A percentile compares a stretch with the other conserved stretches of the same genome.
Evolutionary conservation across 1,140 invertebrate genomes (phyloP).

Genomic region (Paramacrobiotus metropolitanus): DNA sequence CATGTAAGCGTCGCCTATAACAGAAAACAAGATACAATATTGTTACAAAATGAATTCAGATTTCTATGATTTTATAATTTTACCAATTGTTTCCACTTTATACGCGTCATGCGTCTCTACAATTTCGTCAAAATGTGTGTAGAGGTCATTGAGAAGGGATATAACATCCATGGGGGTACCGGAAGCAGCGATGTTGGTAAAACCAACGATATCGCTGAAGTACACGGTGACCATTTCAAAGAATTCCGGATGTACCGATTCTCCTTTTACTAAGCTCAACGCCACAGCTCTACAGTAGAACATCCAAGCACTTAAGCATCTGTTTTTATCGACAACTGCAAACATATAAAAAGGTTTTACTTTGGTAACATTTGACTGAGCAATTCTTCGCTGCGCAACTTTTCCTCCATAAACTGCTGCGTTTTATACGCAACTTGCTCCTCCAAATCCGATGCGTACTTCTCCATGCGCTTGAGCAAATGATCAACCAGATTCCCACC

Average conservation of each 20-base stretch:
- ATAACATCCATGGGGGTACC: constrained; percentile 28
- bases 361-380: constrained; percentile 74
- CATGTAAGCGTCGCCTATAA: not conserved
- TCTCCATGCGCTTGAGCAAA: constrained; percentile 53
- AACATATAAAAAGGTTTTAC: constrained; percentile 23
- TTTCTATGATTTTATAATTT: too few relatives aligned
- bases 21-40: too few relatives aligned
- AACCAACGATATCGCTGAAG: constrained; percentile 58
- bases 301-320: too few relatives aligned
- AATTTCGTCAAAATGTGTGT: constrained; percentile 21
- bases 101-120: constrained; percentile 21
- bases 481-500: constrained; percentile 60
- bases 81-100: constrained; percentile 22
- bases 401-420: constrained; percentile 74
- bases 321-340: too few relatives aligned
- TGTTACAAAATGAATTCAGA: too few relatives aligned
- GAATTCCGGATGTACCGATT: not conserved
- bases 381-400: constrained; percentile 78
- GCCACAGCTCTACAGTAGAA: not conserved
- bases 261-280: not conserved
- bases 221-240: constrained; percentile 50
- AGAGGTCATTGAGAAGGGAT: constrained; percentile 24
- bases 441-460: constrained; percentile 64
- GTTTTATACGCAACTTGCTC: constrained; percentile 49
- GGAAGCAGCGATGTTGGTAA: constrained; percentile 47